Evolutionary conservation across 2,797 vertebrate species (phyloP), one percentile per base, ranked within the genome.

Genomic region (Sebastes hubbsi): DNA sequence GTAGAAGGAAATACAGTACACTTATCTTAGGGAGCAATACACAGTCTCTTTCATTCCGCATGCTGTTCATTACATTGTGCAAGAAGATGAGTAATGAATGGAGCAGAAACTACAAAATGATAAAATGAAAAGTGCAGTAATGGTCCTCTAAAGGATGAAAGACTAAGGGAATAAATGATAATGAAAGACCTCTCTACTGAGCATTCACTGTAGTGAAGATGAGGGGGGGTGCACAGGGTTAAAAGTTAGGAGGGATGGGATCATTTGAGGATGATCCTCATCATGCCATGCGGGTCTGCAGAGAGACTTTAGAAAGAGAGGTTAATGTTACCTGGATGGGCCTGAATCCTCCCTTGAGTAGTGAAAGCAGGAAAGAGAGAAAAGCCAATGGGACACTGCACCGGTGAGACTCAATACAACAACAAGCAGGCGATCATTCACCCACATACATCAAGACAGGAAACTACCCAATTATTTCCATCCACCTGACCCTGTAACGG

Each of bases 321-420:
- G 77, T 75, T 78, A 88, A 79, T 67, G 90, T 96, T 96, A 96
- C 96, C 96, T 96, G 96, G 87, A 96, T 96, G 82, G 99, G 98
- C 96, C 99, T 98, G 99, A 99, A 99, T 99, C 99, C 99, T 99
- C 99, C 98, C 99, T 99, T 98, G 96, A 97, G 95, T 94, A 95
- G 94, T 95, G 97, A 97, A 91, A 98, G 97, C 97, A 97, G 97
- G 96, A 97, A 97, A 99, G 94, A 98, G 96, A 98, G 95, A 98
- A 97, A 97, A 98, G 96, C 97, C 96, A 97, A 97, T 97, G 96
- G 97, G 95, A 97, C 92, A 97, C 90, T 95, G 96, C 78, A 94
- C 90, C 91, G 85, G 85, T 91, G 86, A 91, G 78, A 87, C 88
- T 84, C 75, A 49, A 63, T 62, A 75, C 60, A 86, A 67, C 46